Evolutionary conservation across 1,140 invertebrate genomes (phyloP).

Genomic region (Pogonognathellus flavescens): DNA sequence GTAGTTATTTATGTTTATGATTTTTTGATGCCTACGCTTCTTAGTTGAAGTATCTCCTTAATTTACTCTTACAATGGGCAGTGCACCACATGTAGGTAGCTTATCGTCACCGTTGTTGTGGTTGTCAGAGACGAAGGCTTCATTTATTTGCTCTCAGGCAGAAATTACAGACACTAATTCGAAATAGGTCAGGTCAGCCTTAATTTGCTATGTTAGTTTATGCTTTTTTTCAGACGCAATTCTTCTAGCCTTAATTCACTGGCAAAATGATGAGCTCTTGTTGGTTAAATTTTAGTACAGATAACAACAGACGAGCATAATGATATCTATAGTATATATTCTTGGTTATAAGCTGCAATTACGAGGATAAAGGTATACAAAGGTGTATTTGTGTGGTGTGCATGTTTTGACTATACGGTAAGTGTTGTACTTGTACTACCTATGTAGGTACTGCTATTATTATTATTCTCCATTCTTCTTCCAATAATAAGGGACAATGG

Average conservation of each 20-base stretch:
- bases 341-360: background rate
- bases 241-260: background rate
- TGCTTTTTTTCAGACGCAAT: background rate
- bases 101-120: background rate
- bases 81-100: too few relatives aligned
- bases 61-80: conserved; percentile 30
- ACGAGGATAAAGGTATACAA: too few relatives aligned
- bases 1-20: background rate
- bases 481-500: conserved; percentile 11
- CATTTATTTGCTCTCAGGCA: conserved; percentile 27
- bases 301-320: background rate
- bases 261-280: conserved; percentile 16
- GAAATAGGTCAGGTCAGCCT: conserved; percentile 37
- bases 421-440: background rate
- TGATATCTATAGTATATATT: background rate
- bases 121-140: conserved; percentile 19
- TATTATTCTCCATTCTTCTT: background rate
- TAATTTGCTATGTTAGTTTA: conserved; percentile 33
- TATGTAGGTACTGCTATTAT: background rate
- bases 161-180: conserved; percentile 42
- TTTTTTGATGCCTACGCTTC: background rate
- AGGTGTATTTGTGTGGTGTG: too few relatives aligned
- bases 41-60: conserved; percentile 1
- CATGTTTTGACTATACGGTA: too few relatives aligned
- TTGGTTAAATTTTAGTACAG: conserved; percentile 33